phyloP scores from a whole-genome alignment of 2,888 invertebrate genomes.

The Nephrotoma guestfalica region DNA sequence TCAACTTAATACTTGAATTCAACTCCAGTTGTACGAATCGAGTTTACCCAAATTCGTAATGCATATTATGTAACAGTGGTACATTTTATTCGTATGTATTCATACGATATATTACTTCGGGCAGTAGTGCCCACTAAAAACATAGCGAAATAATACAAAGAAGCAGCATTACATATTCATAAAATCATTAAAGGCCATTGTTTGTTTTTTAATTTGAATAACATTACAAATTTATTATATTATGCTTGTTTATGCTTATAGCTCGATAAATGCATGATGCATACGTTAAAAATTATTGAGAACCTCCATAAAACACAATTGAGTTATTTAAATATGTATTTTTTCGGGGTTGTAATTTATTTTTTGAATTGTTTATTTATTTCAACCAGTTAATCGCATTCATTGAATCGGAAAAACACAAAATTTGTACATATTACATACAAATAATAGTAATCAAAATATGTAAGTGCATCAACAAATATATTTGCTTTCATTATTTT shows the following conservation, averaged over 20 bases:
- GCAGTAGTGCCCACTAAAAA: too few relatives aligned
- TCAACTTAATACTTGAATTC: too few relatives aligned
- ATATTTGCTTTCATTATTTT: not conserved
- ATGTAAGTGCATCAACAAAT: not conserved
- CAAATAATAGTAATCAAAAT: not conserved
- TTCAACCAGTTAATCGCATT: not conserved
- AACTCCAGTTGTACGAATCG: too few relatives aligned
- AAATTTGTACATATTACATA: not conserved
- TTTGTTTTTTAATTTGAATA: not conserved
- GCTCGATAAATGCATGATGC: not conserved
- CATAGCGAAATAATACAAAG: not conserved
- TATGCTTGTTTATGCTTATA: not conserved
- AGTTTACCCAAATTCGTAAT: too few relatives aligned
- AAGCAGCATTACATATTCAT: not conserved
- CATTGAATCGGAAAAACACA: not conserved
- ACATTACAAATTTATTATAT: not conserved
- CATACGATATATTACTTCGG: too few relatives aligned
- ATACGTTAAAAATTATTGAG: not conserved
- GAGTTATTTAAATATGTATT: not conserved
- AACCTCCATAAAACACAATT: not conserved
- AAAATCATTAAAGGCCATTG: not conserved
- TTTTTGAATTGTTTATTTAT: not conserved
- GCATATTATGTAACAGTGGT: too few relatives aligned
- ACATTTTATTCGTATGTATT: too few relatives aligned
- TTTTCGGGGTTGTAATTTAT: not conserved